phyloP scores from a whole-genome alignment of 2,797 vertebrate species.

The Xiphorhynchus erythropygius region DNA sequence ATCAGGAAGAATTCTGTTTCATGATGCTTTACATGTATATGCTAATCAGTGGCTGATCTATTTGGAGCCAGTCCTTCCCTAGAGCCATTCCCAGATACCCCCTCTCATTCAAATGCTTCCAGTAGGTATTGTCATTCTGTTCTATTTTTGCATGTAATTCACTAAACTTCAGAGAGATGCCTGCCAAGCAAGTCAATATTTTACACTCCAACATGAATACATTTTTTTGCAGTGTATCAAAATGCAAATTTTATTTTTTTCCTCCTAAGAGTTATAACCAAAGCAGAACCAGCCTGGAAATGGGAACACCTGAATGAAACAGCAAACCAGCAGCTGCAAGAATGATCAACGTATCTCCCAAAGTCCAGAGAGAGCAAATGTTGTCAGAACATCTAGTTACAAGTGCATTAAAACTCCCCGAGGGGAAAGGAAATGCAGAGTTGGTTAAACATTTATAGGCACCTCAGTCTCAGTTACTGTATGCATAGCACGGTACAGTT shows the following conservation, averaged over 20 bases:
- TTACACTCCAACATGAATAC: slow-evolving; percentile 1
- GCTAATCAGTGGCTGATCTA: slow-evolving; percentile 1
- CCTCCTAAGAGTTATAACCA: neutral
- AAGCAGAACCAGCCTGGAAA: neutral
- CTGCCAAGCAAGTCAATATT: slow-evolving; percentile 34
- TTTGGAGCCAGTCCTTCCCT: neutral
- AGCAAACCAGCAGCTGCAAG: neutral
- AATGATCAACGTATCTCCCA: neutral
- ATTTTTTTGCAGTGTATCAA: slow-evolving; percentile 27
- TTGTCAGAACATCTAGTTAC: slow-evolving; percentile 11
- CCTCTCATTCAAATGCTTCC: slow-evolving; percentile 4
- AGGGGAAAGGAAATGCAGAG: slow-evolving; percentile 6
- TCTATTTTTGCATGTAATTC: slow-evolving; percentile 10
- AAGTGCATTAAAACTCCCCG: slow-evolving; percentile 1
- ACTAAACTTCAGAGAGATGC: neutral
- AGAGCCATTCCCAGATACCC: neutral
- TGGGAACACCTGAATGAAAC: neutral
- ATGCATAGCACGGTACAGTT: neutral
- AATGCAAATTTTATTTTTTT: slow-evolving; percentile 10
- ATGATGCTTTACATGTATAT: neutral
- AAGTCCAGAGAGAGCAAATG: neutral
- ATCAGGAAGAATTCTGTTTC: neutral
- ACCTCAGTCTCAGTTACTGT: neutral
- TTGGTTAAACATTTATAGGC: slow-evolving; percentile 44
- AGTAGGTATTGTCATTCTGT: neutral